These are phyloP conservation scores for Eulemur rubriventer DNA, from an alignment of 2,797 vertebrate genomes.

Conservation along the genomic window DNA sequence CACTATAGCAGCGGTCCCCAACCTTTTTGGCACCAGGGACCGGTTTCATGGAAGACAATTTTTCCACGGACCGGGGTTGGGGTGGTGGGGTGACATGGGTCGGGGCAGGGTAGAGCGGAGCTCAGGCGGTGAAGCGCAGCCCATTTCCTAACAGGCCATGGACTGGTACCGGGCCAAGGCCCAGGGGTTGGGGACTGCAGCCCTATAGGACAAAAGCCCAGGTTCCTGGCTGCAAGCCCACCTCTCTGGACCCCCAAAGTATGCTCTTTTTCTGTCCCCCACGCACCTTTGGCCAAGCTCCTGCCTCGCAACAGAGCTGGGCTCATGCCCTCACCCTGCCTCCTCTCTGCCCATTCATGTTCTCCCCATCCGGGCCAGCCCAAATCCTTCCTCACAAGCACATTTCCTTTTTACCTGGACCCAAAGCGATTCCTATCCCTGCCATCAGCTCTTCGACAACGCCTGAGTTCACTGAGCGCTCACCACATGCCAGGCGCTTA, in stretches of 20 bases:
- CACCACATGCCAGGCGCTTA: rapidly evolving
- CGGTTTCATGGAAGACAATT: too few species aligned
- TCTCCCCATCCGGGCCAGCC: neutral
- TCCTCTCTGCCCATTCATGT: neutral
- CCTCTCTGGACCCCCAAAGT: neutral
- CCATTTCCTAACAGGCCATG: too few species aligned
- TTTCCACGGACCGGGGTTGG: too few species aligned
- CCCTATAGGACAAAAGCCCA: too few species aligned
- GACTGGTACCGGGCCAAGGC: too few species aligned
- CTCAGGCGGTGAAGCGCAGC: too few species aligned
- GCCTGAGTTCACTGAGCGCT: neutral
- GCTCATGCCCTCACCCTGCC: neutral
- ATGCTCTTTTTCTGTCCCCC: neutral
- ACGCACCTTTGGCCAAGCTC: neutral
- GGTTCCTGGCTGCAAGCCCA: neutral
- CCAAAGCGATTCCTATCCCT: neutral
- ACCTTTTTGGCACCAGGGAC: too few species aligned
- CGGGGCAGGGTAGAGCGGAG: too few species aligned
- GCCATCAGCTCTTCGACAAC: neutral
- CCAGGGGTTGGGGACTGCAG: too few species aligned
- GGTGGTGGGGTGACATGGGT: too few species aligned
- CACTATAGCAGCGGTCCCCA: too few species aligned
- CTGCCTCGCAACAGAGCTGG: neutral
- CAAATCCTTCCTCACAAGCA: neutral
- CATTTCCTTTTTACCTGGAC: neutral